Evolutionary conservation across 2,113 vertebrate genomes (phyloP).

Genomic region (Salvelinus alpinus): DNA sequence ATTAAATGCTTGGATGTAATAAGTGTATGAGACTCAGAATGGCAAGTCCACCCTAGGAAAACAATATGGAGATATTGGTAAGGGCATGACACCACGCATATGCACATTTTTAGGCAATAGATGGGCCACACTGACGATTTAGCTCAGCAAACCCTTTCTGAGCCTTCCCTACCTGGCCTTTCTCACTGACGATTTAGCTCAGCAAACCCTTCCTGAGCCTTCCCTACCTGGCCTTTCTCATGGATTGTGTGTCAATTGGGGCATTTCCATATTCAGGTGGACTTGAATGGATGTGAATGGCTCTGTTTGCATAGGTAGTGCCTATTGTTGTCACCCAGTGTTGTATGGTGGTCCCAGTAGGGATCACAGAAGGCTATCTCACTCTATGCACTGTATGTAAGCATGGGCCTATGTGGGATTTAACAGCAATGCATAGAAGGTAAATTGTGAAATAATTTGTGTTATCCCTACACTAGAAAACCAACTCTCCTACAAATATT

Average conservation of each 20-base stretch:
- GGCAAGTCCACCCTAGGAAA: neutral
- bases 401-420: neutral
- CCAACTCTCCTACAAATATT: too few species aligned
- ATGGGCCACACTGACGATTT: conserved; percentile 25
- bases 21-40: neutral
- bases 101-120: neutral
- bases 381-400: neutral
- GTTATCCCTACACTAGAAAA: too few species aligned
- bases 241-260: conserved; percentile 36
- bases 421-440: too few species aligned
- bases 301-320: conserved; percentile 45
- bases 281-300: conserved; percentile 30
- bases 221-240: conserved; percentile 49
- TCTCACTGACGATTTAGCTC: conserved; percentile 38
- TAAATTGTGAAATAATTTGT: too few species aligned
- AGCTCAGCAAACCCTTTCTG: conserved; percentile 43
- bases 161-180: conserved; percentile 34
- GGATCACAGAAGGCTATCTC: neutral
- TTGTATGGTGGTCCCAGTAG: conserved; percentile 11
- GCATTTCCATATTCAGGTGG: conserved; percentile 62
- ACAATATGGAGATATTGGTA: too few species aligned
- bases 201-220: conserved; percentile 44
- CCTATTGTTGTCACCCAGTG: conserved; percentile 38
- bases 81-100: neutral
- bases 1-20: neutral